These are phyloP conservation scores for Mesoclemmys tuberculata DNA, from an alignment of 2,113 vertebrate genomes.

Conservation along the genomic window DNA sequence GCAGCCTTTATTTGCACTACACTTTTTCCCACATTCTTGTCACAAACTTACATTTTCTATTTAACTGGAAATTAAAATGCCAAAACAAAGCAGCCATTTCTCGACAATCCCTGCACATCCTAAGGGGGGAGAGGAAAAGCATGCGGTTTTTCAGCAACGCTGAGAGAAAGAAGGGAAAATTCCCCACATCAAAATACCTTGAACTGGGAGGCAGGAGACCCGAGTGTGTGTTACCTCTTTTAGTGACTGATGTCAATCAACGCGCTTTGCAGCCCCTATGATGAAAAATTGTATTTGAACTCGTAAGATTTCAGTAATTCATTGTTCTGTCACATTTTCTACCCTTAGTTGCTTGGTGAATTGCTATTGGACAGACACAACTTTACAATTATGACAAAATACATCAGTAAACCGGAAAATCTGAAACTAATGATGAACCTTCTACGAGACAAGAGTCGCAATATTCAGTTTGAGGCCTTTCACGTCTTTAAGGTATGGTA, in stretches of 20 bases:
- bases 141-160: neutral
- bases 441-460: constrained; percentile 89
- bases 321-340: neutral
- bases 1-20: neutral
- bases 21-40: neutral
- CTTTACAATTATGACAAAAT: constrained; percentile 90
- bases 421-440: constrained; percentile 91
- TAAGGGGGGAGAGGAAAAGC: neutral
- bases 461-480: constrained; percentile 91
- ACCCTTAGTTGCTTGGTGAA: constrained; percentile 84
- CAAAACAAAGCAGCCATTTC: neutral
- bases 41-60: neutral
- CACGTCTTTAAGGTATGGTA: constrained; percentile 87
- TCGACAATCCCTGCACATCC: neutral
- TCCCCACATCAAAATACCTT: neutral
- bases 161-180: neutral
- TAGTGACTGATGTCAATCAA: neutral
- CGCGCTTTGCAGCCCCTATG: neutral
- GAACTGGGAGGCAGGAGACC: neutral
- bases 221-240: neutral
- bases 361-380: constrained; percentile 88
- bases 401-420: constrained; percentile 91
- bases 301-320: fast-evolving
- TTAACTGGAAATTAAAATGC: neutral
- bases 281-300: neutral